Evolutionary conservation across 2,888 invertebrate species (phyloP), one percentile per base, ranked within the genome.

Genomic region (Eupithecia exiguata): DNA sequence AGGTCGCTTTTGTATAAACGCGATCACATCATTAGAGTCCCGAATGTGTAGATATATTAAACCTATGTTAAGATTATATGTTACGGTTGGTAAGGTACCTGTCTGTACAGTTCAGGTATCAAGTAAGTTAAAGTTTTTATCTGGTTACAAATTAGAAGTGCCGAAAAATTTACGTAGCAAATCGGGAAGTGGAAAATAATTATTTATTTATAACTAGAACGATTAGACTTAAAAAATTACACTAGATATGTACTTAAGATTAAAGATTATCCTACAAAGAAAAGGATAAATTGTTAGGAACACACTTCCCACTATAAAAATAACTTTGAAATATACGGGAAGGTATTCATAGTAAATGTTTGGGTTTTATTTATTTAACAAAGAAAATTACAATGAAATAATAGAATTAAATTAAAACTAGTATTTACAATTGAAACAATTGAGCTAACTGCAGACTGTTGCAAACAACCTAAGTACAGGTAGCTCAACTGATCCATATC

Each of bases 11-110:
- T 73, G 36, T 21, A 1, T 0, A 61, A 67, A 65, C 14, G 6
- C 68, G 30, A 18, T 1, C 46, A 14, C 61, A 69, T 73, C 46
- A 61, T 72, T 72, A 69, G 65, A 66, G n/a, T 36, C 7, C 36
- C n/a, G 25, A 61, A 73, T 43, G 69, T 66, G 69, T 69, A 49
- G 49, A 7, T 46, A 49, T 49, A 49, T 4, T 14, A 38, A 9
- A 38, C 38, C 1, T 46, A 46, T 1, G n/a, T n/a, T 9, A 10
- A n/a, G n/a, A n/a, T n/a, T 49, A 49, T n/a, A 12, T n/a, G 53
- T n/a, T 21, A 53, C 9, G 53, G 16, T 10, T 53, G 21, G 21
- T 30, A 30, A n/a, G 2, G 30, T 53, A 53, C 21, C 53, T 53
- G 46, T 5, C 46, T 46, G 49, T 46, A 4, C 6, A 18, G n/a